Evolutionary conservation across 2,797 vertebrate genomes (phyloP).

Genomic region (Muscicapa striata): DNA sequence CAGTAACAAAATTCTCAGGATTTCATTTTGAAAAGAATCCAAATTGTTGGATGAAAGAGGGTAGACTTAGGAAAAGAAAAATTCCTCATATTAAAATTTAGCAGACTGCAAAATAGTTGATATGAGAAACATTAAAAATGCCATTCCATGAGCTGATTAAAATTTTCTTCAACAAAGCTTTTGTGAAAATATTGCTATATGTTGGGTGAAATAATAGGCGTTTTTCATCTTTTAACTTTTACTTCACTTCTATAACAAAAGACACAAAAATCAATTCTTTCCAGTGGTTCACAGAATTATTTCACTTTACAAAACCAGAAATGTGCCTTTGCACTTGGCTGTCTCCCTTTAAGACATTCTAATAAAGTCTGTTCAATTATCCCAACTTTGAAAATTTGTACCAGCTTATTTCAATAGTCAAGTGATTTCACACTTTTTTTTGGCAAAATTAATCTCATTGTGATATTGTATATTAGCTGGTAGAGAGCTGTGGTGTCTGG

Average conservation of each 20-base stretch:
- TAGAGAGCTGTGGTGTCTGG: not conserved
- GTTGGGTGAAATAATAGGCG: not conserved
- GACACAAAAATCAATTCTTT: slow-evolving; percentile 30
- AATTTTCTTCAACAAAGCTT: not conserved
- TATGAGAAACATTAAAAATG: not conserved
- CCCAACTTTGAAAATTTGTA: not conserved
- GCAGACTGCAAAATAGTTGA: not conserved
- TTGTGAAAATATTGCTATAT: not conserved
- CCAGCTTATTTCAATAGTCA: not conserved
- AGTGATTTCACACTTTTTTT: not conserved
- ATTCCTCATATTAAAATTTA: not conserved
- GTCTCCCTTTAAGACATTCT: not conserved
- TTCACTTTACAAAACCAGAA: not conserved
- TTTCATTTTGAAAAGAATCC: not conserved
- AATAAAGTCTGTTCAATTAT: not conserved
- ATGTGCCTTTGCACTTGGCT: not conserved
- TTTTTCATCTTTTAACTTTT: slow-evolving; percentile 7
- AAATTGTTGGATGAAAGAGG: not conserved
- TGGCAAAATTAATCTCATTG: not conserved
- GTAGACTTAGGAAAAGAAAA: not conserved
- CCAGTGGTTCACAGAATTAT: not conserved
- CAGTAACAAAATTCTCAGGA: not conserved
- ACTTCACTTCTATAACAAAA: not conserved
- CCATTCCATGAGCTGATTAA: not conserved
- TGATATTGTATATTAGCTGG: not conserved